Base-by-base conservation (phyloP, 2,888 invertebrate species). In the Ormyrus nitidulus region DNA sequence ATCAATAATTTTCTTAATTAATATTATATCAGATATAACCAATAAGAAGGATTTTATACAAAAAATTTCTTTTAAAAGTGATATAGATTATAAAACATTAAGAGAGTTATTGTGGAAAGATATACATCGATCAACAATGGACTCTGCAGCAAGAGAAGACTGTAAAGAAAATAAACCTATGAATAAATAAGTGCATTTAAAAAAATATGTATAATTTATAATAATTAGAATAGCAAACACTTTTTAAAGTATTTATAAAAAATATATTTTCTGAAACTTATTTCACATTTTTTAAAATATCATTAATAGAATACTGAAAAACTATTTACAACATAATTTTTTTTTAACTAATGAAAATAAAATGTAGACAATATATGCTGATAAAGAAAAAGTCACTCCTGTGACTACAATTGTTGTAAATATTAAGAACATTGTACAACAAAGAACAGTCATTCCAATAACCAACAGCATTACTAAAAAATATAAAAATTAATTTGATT, bases 81-180 rank as follows among this genome's bases (percentile, higher is more conserved):
- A 84, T 8, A 69, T 80, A 49, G 80, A 83, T 9, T 78, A 68
- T 56, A 66, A 80, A 61, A 73, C 82, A 44, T 13, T 86, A 48
- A 73, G 75, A 62, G 81, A 84, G 61, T 76, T 82, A 56, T 62
- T 87, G 34, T 88, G 88, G 88, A 74, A 83, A 51, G 85, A 86
- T 78, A 85, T 88, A 75, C 61, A 80, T 7, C 77, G 66, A 34
- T 85, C 85, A 11, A 82, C 83, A n/a, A 48, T 46, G 19, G 48
- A 70, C 51, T 51, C 56, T 13, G 61, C 7, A 9, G 59, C 46
- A 6, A 62, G 34, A 34, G 80, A 81, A 65, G 61, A 69, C 48
- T 66, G 76, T 48, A 83, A 85, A 49, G 84, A 86, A 65, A 84
- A 85, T 74, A 62, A 73, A 44, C 46, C 64, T 51, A 9, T 62